These are phyloP conservation scores for Pelodiscus sinensis DNA, from an alignment of 2,113 vertebrate genomes.

Conservation along the genomic window DNA sequence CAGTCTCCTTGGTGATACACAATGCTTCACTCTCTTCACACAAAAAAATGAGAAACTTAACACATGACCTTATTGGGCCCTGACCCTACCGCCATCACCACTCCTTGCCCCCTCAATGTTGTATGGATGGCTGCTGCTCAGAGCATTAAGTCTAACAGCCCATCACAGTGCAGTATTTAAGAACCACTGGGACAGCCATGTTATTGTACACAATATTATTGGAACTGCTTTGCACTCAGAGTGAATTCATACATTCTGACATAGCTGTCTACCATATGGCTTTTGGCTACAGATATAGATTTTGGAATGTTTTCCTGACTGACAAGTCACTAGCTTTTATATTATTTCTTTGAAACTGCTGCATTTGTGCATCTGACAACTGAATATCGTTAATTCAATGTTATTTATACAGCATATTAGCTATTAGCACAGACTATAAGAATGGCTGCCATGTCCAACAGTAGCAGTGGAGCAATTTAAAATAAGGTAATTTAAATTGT, in stretches of 20 bases:
- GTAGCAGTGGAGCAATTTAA: neutral
- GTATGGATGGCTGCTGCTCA: rapidly evolving
- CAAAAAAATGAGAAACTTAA: constrained; percentile 45
- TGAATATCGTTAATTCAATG: neutral
- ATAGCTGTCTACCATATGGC: neutral
- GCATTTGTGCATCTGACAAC: neutral
- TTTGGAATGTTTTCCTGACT: neutral
- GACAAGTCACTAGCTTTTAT: neutral
- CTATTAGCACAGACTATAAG: neutral
- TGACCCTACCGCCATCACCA: neutral
- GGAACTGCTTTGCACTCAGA: neutral
- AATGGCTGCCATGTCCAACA: neutral
- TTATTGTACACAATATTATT: neutral
- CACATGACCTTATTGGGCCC: rapidly evolving
- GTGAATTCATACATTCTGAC: neutral
- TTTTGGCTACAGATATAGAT: neutral
- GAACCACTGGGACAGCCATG: neutral
- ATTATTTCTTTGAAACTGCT: neutral
- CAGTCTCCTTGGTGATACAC: constrained; percentile 66
- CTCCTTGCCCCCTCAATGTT: neutral
- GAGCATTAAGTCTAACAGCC: neutral
- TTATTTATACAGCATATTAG: neutral
- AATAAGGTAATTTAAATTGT: neutral
- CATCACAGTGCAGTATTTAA: neutral
- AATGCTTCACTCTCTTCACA: constrained; percentile 44